These are phyloP conservation scores for Caprella mutica DNA, from an alignment of 2,888 invertebrate species.

Conservation along the genomic window DNA sequence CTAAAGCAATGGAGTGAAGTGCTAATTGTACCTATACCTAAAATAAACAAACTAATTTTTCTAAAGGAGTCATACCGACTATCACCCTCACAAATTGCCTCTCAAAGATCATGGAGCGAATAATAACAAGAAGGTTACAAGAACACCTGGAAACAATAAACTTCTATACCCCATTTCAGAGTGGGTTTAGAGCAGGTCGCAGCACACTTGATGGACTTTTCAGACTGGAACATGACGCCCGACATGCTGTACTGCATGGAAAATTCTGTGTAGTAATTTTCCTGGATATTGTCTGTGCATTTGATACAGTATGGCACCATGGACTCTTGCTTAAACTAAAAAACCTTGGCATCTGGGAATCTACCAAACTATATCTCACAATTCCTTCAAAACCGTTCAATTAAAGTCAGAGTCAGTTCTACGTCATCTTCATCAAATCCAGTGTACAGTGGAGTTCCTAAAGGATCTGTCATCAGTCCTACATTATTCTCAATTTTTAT, in stretches of 20 bases:
- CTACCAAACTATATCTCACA: background rate
- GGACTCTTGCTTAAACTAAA: background rate
- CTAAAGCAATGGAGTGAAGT: too few relatives aligned
- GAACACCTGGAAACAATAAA: too few relatives aligned
- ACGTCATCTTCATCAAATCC: background rate
- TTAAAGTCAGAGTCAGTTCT: background rate
- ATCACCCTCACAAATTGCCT: too few relatives aligned
- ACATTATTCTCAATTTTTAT: background rate
- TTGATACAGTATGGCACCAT: background rate
- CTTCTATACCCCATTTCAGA: too few relatives aligned
- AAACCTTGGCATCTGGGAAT: background rate
- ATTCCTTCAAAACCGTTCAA: background rate
- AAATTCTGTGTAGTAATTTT: background rate
- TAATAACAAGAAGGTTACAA: too few relatives aligned
- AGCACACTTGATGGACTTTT: background rate
- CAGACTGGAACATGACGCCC: background rate
- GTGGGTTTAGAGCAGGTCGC: background rate
- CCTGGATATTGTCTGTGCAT: background rate
- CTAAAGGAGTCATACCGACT: too few relatives aligned
- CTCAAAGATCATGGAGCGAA: too few relatives aligned
- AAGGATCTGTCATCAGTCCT: background rate
- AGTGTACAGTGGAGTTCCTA: background rate
- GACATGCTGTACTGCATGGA: background rate
- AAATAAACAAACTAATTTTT: too few relatives aligned
- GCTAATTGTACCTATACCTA: too few relatives aligned